Evolutionary conservation across 2,888 invertebrate genomes (phyloP), one percentile per base, ranked within the genome.

Genomic region (Myopa tessellatipennis): DNA sequence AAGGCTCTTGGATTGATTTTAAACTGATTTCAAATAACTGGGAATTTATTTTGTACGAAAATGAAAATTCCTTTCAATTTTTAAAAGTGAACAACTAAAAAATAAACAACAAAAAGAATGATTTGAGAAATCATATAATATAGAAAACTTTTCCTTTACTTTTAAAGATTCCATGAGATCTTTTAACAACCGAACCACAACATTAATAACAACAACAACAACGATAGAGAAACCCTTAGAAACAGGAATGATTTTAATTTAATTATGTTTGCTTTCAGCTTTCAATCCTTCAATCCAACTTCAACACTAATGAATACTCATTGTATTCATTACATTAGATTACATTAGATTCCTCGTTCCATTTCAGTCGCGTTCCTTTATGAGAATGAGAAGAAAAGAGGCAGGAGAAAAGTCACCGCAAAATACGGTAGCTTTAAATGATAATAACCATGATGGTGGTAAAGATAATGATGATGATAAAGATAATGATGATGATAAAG

Each of bases 231-330:
- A 60, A 14, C 60, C 16, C 18, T 18, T 18, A 18, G 14, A 18
- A 40, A 40, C 61, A 7, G 18, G 14, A 18, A 61, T 8, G n/a
- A 18, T 12, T 58, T 67, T 14, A 68, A 65, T 65, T 36, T 36
- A 67, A 68, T 74, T 67, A 74, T 74, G 67, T 74, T 52, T 55
- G 50, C 55, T 36, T 74, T 74, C 74, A 74, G n/a, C 40, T 38
- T 18, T 61, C 40, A 40, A 61, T 71, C 52, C 71, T 58, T 75
- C 75, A 65, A 36, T 67, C n/a, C 16, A 52, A 38, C 60, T 45
- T n/a, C 45, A 8, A n/a, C 16, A 52, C 65, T 74, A 74, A 74
- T 50, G 74, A 74, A 65, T 36, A 12, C 14, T n/a, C 38, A 74
- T 65, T 65, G 65, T 74, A 45, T 65, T 65, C 52, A 38, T 71